Base-by-base conservation (phyloP, 1,140 invertebrate genomes). In the Trichomalopsis sarcophagae region DNA sequence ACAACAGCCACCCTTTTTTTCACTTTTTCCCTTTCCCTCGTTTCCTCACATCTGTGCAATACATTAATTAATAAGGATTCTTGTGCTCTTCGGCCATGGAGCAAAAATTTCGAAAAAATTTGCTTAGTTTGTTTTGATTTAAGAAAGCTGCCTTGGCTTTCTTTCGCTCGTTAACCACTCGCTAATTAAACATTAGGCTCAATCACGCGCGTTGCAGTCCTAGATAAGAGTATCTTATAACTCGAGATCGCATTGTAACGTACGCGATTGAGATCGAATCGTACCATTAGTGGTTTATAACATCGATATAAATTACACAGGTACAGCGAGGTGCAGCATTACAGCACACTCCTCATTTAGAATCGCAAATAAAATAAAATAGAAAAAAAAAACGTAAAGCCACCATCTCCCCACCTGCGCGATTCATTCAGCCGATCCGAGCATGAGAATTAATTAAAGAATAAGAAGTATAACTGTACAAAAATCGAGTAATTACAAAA, bases 401-500 rank as follows among this genome's bases (percentile, higher is more conserved):
- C 85, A 84, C 85, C 74, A 84, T 86, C 78, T 86, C 85, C 82
- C 78, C 82, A 86, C 78, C 82, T 86, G 77, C 77, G 82, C 78
- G 85, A 84, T 86, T 86, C 85, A 83, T 82, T 86, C 81, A 83
- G 81, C 77, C 77, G 82, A 86, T 86, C 62, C 82, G 82, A 86
- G 85, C 85, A 82, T 82, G 84, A 82, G 80, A 86, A 82, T 82
- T 86, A 86, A 80, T 84, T 81, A 81, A 83, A 82, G 75, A 86
- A 78, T 82, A 87, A 85, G 74, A 82, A 83, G 74, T 84, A 86
- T 68, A 87, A 87, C 84, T 81, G 81, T 86, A 87, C 78, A 87
- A 84, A 87, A 86, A 86, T 87, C 79, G 86, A 87, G 81, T 86
- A 88, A 87, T 84, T 87, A 86, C 84, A 86, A 84, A 83, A 87